These are phyloP conservation scores for Solenopsis invicta DNA, from an alignment of 1,140 invertebrate genomes.

Conservation along the genomic window DNA sequence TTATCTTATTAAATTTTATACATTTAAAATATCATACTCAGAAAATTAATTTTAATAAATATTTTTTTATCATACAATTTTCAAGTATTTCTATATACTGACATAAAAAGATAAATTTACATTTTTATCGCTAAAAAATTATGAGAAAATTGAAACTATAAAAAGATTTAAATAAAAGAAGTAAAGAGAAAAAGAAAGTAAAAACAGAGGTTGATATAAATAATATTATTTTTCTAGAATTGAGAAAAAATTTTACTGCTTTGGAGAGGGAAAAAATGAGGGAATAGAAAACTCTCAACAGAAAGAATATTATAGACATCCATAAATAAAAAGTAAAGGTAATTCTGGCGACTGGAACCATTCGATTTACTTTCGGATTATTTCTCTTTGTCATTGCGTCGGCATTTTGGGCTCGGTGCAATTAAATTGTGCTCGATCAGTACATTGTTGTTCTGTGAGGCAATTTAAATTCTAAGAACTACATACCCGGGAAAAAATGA, in stretches of 20 bases:
- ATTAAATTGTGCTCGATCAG: background rate
- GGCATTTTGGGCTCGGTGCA: constrained; percentile 58
- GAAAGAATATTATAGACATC: background rate
- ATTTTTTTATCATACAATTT: background rate
- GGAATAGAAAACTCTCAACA: too few relatives aligned
- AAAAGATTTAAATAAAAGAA: background rate
- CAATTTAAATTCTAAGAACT: constrained; percentile 32
- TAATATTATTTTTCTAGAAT: background rate
- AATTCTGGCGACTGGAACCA: background rate
- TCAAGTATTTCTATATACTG: background rate
- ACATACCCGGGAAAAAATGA: too few relatives aligned
- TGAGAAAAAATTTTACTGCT: background rate
- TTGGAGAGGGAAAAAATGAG: background rate
- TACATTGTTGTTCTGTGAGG: background rate
- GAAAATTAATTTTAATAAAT: background rate
- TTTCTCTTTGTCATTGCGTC: constrained; percentile 65
- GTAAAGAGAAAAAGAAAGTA: background rate
- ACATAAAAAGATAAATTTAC: background rate
- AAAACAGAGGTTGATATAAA: background rate
- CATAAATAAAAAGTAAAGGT: background rate
- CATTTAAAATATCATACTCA: background rate
- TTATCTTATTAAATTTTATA: constrained; percentile 6
- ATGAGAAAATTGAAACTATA: background rate
- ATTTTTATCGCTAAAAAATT: background rate
- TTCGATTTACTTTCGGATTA: background rate